These are phyloP conservation scores for Campoplex capitator DNA, from an alignment of 2,888 invertebrate species.

Conservation along the genomic window DNA sequence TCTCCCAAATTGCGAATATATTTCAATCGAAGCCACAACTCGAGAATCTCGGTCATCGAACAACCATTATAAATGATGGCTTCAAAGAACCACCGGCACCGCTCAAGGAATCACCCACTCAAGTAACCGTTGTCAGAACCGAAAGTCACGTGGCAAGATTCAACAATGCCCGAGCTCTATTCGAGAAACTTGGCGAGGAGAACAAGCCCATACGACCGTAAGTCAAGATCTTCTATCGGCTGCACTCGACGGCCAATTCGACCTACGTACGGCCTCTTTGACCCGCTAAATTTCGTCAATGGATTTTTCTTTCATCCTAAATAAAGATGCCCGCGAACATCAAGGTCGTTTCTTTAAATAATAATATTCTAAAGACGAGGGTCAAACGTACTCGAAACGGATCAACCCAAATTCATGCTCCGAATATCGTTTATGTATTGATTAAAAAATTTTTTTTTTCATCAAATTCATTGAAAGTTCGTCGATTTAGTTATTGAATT, in stretches of 20 bases:
- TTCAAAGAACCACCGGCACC: constrained; percentile 85
- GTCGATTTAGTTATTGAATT: no score
- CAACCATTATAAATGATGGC: constrained; percentile 78
- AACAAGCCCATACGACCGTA: constrained; percentile 86
- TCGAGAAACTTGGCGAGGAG: constrained; percentile 94
- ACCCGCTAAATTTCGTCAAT: constrained; percentile 7
- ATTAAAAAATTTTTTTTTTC: no score
- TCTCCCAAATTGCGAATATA: constrained; percentile 96
- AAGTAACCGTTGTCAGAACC: constrained; percentile 92
- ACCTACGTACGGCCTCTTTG: constrained; percentile 1
- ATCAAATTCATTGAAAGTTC: no score
- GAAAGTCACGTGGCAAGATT: constrained; percentile 96
- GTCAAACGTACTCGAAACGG: neutral
- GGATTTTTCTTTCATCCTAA: constrained; percentile 9
- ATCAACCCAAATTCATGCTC: neutral
- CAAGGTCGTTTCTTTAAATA: constrained; percentile 6
- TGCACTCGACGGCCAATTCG: constrained; percentile 15
- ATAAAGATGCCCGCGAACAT: constrained; percentile 2
- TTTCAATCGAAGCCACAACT: constrained; percentile 88
- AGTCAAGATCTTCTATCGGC: constrained; percentile 65
- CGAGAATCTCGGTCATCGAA: constrained; percentile 79
- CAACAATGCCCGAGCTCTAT: constrained; percentile 95
- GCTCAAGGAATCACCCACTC: constrained; percentile 83
- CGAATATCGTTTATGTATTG: neutral
- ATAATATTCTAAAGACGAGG: neutral